These are phyloP conservation scores for Eremophila alpestris DNA, from an alignment of 2,797 vertebrate genomes.

Conservation along the genomic window DNA sequence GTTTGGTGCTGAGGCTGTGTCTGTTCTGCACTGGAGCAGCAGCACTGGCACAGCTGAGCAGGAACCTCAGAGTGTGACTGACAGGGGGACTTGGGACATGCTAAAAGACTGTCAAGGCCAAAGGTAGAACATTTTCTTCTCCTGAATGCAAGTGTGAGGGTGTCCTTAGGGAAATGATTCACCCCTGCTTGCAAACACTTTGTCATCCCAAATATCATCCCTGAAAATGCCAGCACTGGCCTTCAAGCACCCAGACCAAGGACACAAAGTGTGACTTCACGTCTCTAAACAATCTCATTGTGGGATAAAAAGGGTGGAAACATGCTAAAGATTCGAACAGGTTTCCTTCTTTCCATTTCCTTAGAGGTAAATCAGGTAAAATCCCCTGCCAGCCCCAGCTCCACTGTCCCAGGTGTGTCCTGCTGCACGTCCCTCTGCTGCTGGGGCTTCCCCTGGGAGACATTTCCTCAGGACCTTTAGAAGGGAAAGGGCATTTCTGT, in stretches of 20 bases:
- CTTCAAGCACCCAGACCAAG: not conserved
- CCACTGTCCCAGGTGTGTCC: rapidly evolving
- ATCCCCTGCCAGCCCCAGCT: not conserved
- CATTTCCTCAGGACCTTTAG: not conserved
- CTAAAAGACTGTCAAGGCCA: not conserved
- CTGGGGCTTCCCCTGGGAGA: not conserved
- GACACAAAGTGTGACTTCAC: not conserved
- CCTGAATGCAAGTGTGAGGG: not conserved
- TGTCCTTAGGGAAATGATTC: slow-evolving; percentile 44
- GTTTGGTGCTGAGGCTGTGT: no score
- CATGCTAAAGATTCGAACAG: not conserved
- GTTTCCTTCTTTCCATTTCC: not conserved
- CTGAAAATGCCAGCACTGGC: not conserved
- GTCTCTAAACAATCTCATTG: not conserved
- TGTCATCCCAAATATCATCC: slow-evolving; percentile 30
- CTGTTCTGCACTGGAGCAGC: no score
- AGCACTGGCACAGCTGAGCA: no score
- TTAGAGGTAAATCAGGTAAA: not conserved
- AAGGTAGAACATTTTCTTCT: slow-evolving; percentile 16
- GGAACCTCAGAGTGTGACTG: no score
- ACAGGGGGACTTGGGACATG: not conserved
- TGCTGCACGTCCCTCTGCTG: not conserved
- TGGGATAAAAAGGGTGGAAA: not conserved
- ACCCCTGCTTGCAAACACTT: slow-evolving; percentile 37
- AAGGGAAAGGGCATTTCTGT: not conserved